Percentiles rank a stretch among this genome's conserved stretches.
phyloP scores from a whole-genome alignment of 1,140 invertebrate species.

The Brachionus calyciflorus region DNA sequence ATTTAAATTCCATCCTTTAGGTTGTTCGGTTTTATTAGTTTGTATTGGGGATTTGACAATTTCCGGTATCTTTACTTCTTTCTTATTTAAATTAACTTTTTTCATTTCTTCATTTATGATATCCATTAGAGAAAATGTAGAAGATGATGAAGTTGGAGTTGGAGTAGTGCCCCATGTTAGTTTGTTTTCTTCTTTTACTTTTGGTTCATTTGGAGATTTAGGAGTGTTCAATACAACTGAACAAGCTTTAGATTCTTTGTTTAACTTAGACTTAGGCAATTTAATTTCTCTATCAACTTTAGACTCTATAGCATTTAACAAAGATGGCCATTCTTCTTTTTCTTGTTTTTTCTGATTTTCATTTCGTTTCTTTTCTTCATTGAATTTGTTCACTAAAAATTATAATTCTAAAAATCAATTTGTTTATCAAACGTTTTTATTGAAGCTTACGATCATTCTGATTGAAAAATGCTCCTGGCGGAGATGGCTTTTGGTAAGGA shows the following conservation, averaged over 20 bases:
- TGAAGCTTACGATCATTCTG: neutral
- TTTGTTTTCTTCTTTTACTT: neutral
- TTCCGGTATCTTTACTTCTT: neutral
- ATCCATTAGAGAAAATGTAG: neutral
- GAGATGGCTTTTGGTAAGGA: neutral
- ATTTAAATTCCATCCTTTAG: slow-evolving; percentile 34
- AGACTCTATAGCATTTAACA: neutral
- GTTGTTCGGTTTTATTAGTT: neutral
- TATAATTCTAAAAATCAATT: neutral
- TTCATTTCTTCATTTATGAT: slow-evolving; percentile 40
- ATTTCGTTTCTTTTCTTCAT: neutral
- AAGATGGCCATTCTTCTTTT: neutral
- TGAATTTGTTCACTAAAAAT: neutral
- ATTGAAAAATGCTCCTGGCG: neutral
- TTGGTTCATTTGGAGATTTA: neutral
- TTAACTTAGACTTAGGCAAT: neutral
- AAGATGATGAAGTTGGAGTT: neutral
- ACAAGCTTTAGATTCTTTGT: neutral
- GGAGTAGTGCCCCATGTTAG: neutral
- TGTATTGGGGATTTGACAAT: neutral
- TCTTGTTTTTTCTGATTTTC: neutral
- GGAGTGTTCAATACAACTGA: neutral
- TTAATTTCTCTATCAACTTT: neutral
- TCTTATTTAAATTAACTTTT: neutral
- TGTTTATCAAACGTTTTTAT: no score